Base-by-base conservation (phyloP, 2,888 invertebrate genomes). In the Heliconius cydno region DNA sequence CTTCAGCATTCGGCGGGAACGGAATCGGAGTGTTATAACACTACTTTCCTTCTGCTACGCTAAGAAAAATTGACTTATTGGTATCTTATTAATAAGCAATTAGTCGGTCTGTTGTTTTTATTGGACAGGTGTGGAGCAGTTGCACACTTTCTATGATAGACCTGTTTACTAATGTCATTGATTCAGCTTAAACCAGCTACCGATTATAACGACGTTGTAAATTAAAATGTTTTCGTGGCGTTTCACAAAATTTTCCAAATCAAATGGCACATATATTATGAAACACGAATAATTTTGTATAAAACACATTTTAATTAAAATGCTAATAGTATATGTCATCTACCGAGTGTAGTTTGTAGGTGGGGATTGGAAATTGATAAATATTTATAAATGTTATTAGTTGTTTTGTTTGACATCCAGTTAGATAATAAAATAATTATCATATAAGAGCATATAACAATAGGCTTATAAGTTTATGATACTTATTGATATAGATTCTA, bases 71-170 rank as follows among this genome's bases (percentile, higher is more conserved):
- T 79, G 73, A 82, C 79, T 81, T 78, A 80, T 82, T 80, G 76
- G 78, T 80, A 78, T 79, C 82, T 83, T 78, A 78, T 83, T 80
- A 80, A 79, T 52, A 75, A 70, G 77, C 78, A 83, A 83, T 82
- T 79, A 80, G 79, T 57, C 72, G 25, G 71, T 78, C 78, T 76
- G 77, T 80, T 81, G 80, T 82, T 77, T 80, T 80, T 79, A 79
- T 79, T 78, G 75, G 75, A 78, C 84, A 84, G 83, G 83, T 84
- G 84, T 79, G 72, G 67, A 74, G 65, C 73, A 77, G 77, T 81
- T 79, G 81, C 79, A 79, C 79, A 82, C 83, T 83, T 81, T 83
- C 83, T 84, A 83, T 81, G 82, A 79, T 80, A 70, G 81, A 83
- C 83, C 83, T 79, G 83, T 83, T 84, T 79, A 57, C 73, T 68